These are phyloP conservation scores for Ornithorhynchus anatinus DNA, from an alignment of 2,113 vertebrate genomes.

Conservation along the genomic window DNA sequence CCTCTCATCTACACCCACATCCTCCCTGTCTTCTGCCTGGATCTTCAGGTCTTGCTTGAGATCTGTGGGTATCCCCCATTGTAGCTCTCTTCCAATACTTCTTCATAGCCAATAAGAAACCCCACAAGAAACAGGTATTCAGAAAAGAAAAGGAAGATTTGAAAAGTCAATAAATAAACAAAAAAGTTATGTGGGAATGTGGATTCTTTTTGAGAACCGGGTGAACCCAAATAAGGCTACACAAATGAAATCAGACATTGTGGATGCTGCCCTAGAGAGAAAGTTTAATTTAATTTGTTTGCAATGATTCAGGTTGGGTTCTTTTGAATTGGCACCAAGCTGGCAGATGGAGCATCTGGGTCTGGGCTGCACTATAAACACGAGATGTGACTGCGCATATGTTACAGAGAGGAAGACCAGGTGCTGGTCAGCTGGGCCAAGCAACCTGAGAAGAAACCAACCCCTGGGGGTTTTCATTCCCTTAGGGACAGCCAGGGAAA, in stretches of 20 bases:
- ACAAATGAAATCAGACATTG: constrained; percentile 24
- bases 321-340: constrained; percentile 36
- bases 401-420: background rate
- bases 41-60: too few relatives aligned
- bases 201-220: constrained; percentile 28
- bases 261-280: constrained; percentile 41
- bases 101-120: too few relatives aligned
- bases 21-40: too few relatives aligned
- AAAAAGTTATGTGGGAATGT: too few relatives aligned
- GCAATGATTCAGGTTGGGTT: constrained; percentile 44
- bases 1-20: too few relatives aligned
- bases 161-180: constrained; percentile 50
- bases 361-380: background rate
- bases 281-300: constrained; percentile 47
- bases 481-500: background rate
- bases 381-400: background rate
- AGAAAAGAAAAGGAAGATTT: constrained; percentile 41
- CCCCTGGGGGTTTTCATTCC: background rate
- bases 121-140: constrained; percentile 20
- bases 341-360: background rate
- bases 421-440: background rate
- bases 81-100: too few relatives aligned
- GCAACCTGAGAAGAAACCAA: background rate
- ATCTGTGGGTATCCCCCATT: too few relatives aligned
- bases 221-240: constrained; percentile 10